phyloP scores from a whole-genome alignment of 2,113 vertebrate genomes.

The Pelecanus crispus region DNA sequence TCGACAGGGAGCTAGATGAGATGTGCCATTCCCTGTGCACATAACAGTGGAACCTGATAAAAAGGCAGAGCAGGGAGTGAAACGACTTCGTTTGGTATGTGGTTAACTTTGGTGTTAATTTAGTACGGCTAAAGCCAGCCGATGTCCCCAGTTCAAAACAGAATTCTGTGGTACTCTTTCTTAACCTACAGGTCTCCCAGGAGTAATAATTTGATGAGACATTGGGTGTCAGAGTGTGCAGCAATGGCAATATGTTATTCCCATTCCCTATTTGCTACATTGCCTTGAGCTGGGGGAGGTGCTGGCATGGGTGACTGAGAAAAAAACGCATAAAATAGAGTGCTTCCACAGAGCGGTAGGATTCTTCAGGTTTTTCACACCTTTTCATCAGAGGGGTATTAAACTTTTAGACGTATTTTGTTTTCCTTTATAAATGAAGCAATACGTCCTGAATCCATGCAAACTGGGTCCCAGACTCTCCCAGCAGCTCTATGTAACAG shows the following conservation, averaged over 20 bases:
- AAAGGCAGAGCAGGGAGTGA: neutral
- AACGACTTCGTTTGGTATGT: neutral
- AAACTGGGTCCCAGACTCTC: neutral
- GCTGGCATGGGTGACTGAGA: neutral
- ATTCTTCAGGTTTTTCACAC: neutral
- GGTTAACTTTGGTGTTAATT: neutral
- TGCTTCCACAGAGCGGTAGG: neutral
- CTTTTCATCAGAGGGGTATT: neutral
- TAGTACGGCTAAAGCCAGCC: neutral
- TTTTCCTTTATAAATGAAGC: neutral
- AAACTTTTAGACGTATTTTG: neutral
- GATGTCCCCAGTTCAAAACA: neutral
- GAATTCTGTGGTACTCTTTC: neutral
- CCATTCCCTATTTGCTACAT: neutral
- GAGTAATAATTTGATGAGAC: neutral
- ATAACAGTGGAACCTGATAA: neutral
- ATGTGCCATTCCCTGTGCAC: fast-evolving
- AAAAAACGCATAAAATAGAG: neutral
- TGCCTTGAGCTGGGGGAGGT: neutral
- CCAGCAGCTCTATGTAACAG: neutral
- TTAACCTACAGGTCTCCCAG: neutral
- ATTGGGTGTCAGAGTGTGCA: neutral
- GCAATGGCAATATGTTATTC: neutral
- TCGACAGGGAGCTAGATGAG: neutral
- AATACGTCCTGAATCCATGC: neutral